Evolutionary conservation across 1,140 invertebrate genomes (phyloP).

Genomic region (Dinoponera quadriceps): DNA sequence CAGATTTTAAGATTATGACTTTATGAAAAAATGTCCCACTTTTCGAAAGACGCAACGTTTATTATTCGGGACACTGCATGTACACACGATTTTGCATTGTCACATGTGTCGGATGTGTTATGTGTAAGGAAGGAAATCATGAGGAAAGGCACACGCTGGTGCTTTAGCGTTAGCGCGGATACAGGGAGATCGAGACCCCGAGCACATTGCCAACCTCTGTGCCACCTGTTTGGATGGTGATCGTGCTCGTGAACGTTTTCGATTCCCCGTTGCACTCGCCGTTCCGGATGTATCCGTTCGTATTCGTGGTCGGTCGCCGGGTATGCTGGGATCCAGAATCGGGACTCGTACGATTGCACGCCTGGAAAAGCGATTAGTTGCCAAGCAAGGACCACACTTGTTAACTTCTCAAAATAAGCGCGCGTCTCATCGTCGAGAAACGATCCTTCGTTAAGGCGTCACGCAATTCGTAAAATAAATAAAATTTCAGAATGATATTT

Average conservation of each 20-base stretch:
- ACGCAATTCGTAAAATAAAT: neutral
- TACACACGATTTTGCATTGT: too few species aligned
- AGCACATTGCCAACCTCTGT: conserved; percentile 78
- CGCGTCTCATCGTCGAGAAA: neutral
- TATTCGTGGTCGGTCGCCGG: conserved; percentile 55
- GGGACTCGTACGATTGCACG: conserved; percentile 75
- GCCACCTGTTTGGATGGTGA: conserved; percentile 81
- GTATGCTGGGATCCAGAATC: conserved; percentile 67
- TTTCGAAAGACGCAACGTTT: too few species aligned
- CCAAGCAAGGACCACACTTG: conserved; percentile 78
- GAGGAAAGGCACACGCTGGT: neutral
- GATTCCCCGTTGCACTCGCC: conserved; percentile 75
- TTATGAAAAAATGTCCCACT: too few species aligned
- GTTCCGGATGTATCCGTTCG: conserved; percentile 69
- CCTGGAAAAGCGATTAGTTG: conserved; percentile 84
- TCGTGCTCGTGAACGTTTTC: conserved; percentile 84
- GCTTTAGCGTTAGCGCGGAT: conserved; percentile 19
- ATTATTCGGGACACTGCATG: too few species aligned
- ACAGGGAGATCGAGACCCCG: conserved; percentile 16
- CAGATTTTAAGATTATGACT: too few species aligned
- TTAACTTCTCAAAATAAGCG: conserved; percentile 65
- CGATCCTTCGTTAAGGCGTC: neutral
- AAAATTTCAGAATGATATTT: too few species aligned
- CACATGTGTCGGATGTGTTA: too few species aligned
- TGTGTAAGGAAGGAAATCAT: neutral